A percentile compares a stretch with the other conserved stretches of the same genome.
phyloP scores from a whole-genome alignment of 2,113 vertebrate species.

The Menidia beryllina region DNA sequence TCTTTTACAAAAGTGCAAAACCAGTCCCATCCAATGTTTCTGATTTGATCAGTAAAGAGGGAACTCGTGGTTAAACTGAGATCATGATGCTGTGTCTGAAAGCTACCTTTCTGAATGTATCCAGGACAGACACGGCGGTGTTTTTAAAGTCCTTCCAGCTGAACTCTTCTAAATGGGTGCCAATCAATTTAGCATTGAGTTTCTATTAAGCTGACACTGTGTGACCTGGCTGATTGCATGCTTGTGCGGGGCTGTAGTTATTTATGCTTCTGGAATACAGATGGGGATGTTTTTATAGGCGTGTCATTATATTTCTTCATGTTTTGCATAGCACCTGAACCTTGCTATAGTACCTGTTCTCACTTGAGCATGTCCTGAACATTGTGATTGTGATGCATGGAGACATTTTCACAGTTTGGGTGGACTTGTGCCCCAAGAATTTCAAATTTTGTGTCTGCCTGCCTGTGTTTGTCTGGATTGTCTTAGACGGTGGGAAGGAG shows the following conservation, averaged over 20 bases:
- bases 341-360: background rate
- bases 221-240: constrained; percentile 34
- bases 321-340: background rate
- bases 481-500: constrained; percentile 94
- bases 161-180: constrained; percentile 43
- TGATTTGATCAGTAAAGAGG: constrained; percentile 44
- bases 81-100: constrained; percentile 11
- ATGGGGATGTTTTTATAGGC: constrained; percentile 1
- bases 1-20: constrained; percentile 46
- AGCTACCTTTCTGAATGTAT: constrained; percentile 13
- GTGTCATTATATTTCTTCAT: constrained; percentile 18
- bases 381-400: constrained; percentile 14
- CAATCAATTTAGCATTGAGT: constrained; percentile 65
- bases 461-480: background rate
- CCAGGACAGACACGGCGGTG: background rate
- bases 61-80: constrained; percentile 10
- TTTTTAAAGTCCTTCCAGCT: constrained; percentile 19
- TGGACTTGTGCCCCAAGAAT: no score
- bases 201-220: constrained; percentile 54
- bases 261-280: background rate
- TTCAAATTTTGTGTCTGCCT: background rate
- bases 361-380: constrained; percentile 22
- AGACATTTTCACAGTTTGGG: constrained; percentile 5
- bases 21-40: constrained; percentile 28
- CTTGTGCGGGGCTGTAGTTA: background rate